Conservation (phyloP, 2,113 vertebrate genomes). For the Pteruthius melanotis region DNA sequence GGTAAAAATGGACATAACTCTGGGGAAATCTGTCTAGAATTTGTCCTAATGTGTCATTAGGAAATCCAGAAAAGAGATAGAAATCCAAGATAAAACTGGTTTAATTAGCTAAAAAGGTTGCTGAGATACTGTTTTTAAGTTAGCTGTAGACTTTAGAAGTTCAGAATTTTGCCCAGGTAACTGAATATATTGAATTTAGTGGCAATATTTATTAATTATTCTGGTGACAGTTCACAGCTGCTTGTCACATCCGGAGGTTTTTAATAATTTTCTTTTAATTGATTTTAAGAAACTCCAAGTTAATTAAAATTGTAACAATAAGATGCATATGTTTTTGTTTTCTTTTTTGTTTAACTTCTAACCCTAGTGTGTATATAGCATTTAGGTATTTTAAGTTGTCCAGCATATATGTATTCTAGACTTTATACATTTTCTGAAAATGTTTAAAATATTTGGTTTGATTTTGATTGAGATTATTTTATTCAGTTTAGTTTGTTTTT, state of each 20-base stretch:
- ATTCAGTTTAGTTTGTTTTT: fast-evolving
- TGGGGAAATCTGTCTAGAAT: background rate
- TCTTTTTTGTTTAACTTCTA: background rate
- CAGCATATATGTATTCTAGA: background rate
- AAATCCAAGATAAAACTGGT: background rate
- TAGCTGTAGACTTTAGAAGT: background rate
- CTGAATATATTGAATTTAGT: background rate
- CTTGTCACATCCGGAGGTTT: background rate
- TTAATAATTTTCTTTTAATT: background rate
- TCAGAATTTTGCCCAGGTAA: background rate
- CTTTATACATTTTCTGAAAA: background rate
- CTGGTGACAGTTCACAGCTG: background rate
- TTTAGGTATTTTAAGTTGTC: background rate
- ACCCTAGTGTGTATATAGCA: background rate
- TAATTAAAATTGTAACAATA: background rate
- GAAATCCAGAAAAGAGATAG: background rate
- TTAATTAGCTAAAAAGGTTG: background rate
- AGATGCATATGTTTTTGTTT: background rate
- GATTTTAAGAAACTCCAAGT: background rate
- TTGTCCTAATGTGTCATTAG: background rate
- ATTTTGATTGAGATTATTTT: background rate
- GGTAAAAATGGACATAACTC: background rate
- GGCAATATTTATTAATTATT: background rate
- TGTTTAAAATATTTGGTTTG: background rate
- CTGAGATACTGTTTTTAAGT: background rate